phyloP scores from a whole-genome alignment of 2,797 vertebrate species.

The Mastacembelus armatus region DNA sequence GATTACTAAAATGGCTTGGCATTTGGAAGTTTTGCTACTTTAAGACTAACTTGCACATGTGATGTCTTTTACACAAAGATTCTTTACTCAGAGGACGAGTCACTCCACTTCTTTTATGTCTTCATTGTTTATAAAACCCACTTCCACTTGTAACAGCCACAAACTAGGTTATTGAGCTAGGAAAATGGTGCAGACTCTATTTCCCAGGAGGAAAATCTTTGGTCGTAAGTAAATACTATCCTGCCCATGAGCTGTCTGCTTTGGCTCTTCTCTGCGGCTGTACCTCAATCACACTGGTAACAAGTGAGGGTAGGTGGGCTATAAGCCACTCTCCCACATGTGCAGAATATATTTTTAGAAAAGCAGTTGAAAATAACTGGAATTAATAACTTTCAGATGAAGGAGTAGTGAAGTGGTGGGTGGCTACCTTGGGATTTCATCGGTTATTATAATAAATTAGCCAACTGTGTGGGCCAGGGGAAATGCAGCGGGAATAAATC shows the following conservation, averaged over 20 bases:
- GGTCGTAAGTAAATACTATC: conserved; percentile 34
- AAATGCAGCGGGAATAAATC: conserved; percentile 17
- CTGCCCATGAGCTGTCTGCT: conserved; percentile 21
- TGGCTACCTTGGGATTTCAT: conserved; percentile 15
- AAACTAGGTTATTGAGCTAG: conserved; percentile 5
- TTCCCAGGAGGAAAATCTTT: conserved; percentile 16
- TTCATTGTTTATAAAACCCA: conserved; percentile 13
- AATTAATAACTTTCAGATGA: conserved; percentile 34
- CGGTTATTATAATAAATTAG: conserved; percentile 29
- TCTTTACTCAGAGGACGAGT: neutral
- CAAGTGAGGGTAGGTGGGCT: conserved; percentile 41
- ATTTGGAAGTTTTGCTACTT: neutral
- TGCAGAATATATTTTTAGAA: conserved; percentile 36
- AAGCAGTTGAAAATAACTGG: conserved; percentile 34
- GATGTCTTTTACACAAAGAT: conserved; percentile 8
- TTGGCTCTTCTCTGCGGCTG: conserved; percentile 15
- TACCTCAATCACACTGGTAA: conserved; percentile 1
- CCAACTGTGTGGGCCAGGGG: conserved; percentile 18
- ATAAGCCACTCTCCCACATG: conserved; percentile 2
- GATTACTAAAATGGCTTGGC: too few relatives aligned
- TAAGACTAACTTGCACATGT: neutral
- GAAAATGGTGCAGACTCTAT: conserved; percentile 4
- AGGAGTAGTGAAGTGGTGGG: neutral
- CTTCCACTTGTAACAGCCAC: conserved; percentile 4
- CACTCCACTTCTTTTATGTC: neutral